Evolutionary conservation across 2,888 invertebrate genomes (phyloP).

Genomic region (Noctua pronuba): DNA sequence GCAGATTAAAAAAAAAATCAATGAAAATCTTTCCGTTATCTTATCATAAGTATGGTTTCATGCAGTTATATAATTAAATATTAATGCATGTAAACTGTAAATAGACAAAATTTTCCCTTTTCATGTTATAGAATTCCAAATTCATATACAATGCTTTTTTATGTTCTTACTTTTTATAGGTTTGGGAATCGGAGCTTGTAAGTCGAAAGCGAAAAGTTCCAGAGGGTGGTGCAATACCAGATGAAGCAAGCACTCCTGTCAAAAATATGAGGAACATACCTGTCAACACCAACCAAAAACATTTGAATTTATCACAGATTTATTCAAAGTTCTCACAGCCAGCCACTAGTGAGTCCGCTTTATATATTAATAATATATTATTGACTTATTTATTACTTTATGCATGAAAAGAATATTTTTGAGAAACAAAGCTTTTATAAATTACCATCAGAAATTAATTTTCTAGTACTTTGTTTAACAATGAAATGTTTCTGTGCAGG

Average conservation of each 20-base stretch:
- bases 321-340: slow-evolving; percentile 88
- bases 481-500: slow-evolving; percentile 72
- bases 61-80: not conserved
- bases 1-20: not conserved
- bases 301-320: slow-evolving; percentile 87
- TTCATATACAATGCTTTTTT: not conserved
- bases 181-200: slow-evolving; percentile 87
- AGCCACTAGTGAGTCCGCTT: slow-evolving; percentile 80
- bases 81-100: not conserved
- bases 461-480: not conserved
- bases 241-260: slow-evolving; percentile 80
- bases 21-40: not conserved
- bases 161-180: slow-evolving; percentile 70
- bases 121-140: not conserved
- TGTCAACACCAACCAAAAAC: slow-evolving; percentile 86
- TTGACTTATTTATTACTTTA: not conserved
- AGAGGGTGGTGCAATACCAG: slow-evolving; percentile 79
- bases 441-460: not conserved
- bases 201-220: slow-evolving; percentile 86
- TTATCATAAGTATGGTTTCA: not conserved
- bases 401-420: not conserved
- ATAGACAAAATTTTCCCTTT: not conserved
- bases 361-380: slow-evolving; percentile 3
- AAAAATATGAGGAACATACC: slow-evolving; percentile 87
- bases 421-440: not conserved